Evolutionary conservation across 1,140 invertebrate genomes (phyloP), one percentile per base, ranked within the genome.

Genomic region (Lineus longissimus): DNA sequence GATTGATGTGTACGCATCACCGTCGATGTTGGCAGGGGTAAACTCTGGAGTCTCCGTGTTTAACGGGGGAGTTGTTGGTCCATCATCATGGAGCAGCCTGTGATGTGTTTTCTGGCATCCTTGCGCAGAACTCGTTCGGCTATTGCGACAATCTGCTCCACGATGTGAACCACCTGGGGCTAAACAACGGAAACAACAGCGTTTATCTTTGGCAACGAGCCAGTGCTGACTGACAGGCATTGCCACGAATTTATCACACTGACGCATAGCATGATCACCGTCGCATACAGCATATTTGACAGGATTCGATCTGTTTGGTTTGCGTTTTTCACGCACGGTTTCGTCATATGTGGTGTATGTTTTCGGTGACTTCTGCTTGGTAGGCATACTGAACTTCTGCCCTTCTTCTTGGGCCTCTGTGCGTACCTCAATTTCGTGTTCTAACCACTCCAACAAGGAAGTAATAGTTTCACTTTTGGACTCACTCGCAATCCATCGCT

Each of bases 321-420:
- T n/a, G n/a, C n/a, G n/a, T n/a, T n/a, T n/a, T n/a, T n/a, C n/a
- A n/a, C n/a, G n/a, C n/a, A n/a, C n/a, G 19, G 11, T 43, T 11
- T 11, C 40, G 40, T 19, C 40, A 43, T 13, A 43, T 13, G 11
- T 13, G 19, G 40, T 43, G 40, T 19, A 13, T 43, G 11, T 43
- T 11, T 43, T 19, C 40, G 40, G 19, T 43, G 40, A 43, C 19
- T 11, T 11, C 40, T 43, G 40, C 19, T 43, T 11, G n/a, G n/a
- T n/a, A n/a, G n/a, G n/a, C n/a, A n/a, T n/a, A 43, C 40, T 11
- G 40, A 43, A 43, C n/a, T 51, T n/a, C 4, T 51, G 47, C 6
- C 47, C 47, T n/a, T 51, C 47, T 51, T 51, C 47, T n/a, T 27
- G 47, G 19, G 47, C 47, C 25, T 51, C 47, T n/a, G n/a, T 19